Evolutionary conservation across 1,140 invertebrate genomes (phyloP).

Genomic region (Zaprionus inermis): DNA sequence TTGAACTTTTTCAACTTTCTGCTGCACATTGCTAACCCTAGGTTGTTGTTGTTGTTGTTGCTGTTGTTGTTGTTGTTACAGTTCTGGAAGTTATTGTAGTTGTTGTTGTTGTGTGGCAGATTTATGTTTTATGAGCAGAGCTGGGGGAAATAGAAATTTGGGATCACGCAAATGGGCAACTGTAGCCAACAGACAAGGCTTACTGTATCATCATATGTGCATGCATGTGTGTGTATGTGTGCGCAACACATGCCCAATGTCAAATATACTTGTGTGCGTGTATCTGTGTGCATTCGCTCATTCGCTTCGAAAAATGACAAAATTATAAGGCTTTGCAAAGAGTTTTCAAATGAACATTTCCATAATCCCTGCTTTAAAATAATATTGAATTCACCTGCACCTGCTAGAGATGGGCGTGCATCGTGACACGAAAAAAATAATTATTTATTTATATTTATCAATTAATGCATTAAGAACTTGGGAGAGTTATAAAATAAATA

Average conservation of each 20-base stretch:
- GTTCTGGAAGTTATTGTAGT: constrained; percentile 21
- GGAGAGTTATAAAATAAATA: too few species aligned
- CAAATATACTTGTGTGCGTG: background rate
- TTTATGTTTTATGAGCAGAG: constrained; percentile 70
- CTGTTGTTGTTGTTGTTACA: constrained; percentile 17
- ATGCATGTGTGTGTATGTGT: background rate
- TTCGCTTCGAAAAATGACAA: constrained; percentile 28
- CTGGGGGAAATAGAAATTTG: constrained; percentile 36
- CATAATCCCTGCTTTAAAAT: background rate
- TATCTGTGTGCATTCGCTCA: background rate
- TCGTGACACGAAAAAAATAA: background rate
- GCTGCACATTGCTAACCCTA: background rate
- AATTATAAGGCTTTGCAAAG: constrained; percentile 9
- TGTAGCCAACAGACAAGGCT: background rate
- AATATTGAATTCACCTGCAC: background rate
- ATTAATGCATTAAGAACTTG: background rate
- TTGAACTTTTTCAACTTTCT: constrained; percentile 49
- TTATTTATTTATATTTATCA: background rate
- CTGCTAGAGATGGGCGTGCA: background rate
- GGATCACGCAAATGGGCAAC: constrained; percentile 3
- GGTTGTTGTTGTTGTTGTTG: constrained; percentile 1
- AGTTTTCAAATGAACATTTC: constrained; percentile 5
- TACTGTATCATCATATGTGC: background rate
- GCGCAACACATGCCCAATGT: constrained; percentile 3
- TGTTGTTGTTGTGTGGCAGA: constrained; percentile 49